Conservation (phyloP, 2,888 invertebrate species). For the Notodonta ziczac region DNA sequence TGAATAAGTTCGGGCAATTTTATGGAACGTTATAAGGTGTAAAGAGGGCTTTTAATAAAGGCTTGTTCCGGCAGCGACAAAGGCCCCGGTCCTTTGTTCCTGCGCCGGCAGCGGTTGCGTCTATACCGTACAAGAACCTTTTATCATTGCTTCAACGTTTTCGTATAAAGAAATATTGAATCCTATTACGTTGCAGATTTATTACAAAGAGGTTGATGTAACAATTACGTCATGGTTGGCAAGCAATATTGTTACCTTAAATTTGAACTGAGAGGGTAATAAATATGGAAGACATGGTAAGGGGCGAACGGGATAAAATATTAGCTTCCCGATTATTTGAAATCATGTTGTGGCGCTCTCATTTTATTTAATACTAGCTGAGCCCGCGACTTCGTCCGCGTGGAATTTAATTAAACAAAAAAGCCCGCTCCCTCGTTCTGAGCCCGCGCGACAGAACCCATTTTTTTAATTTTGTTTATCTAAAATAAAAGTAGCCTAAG, state of each 20-base stretch:
- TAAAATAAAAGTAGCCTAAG: no score
- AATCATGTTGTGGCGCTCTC: no score
- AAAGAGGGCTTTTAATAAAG: constrained; percentile 65
- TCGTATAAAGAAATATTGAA: constrained; percentile 40
- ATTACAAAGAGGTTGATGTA: constrained; percentile 16
- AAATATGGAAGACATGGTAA: no score
- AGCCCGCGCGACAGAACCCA: no score
- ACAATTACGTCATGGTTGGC: constrained; percentile 7
- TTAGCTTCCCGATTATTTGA: no score
- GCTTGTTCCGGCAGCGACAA: constrained; percentile 58
- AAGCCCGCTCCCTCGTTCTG: no score
- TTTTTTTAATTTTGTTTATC: no score
- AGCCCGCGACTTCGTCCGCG: no score
- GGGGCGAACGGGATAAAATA: no score
- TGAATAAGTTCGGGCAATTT: constrained; percentile 48
- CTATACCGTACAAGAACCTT: constrained; percentile 47
- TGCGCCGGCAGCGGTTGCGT: constrained; percentile 41
- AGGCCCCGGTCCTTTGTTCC: constrained; percentile 57
- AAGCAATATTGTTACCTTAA: neutral
- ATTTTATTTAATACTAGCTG: no score
- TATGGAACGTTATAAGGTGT: constrained; percentile 56
- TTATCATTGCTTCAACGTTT: constrained; percentile 47
- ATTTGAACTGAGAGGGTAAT: neutral
- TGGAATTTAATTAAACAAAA: no score
- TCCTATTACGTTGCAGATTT: constrained; percentile 23